These are phyloP conservation scores for Tubulanus polymorphus DNA, from an alignment of 2,888 invertebrate species.

Conservation along the genomic window DNA sequence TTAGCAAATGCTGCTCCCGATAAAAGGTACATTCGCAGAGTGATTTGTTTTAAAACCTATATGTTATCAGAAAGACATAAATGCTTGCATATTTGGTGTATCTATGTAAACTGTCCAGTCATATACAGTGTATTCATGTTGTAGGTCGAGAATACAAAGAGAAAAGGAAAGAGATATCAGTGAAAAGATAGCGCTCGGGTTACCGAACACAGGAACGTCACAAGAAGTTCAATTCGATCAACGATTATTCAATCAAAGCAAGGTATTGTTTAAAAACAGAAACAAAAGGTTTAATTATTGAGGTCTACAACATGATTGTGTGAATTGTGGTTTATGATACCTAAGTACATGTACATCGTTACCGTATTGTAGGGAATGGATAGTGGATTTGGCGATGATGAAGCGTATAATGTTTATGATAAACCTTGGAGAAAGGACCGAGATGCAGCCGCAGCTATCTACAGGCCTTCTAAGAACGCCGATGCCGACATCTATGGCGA, in stretches of 20 bases:
- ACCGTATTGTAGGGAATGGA: slow-evolving; percentile 67
- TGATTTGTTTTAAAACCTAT: background rate
- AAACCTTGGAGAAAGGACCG: slow-evolving; percentile 94
- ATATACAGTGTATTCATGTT: slow-evolving; percentile 16
- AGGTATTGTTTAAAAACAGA: slow-evolving; percentile 43
- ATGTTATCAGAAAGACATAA: background rate
- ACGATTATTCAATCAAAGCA: slow-evolving; percentile 83
- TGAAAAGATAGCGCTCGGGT: slow-evolving; percentile 94
- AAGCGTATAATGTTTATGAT: slow-evolving; percentile 96
- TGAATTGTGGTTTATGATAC: too few species aligned
- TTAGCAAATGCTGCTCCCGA: slow-evolving; percentile 90
- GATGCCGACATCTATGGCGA: slow-evolving; percentile 88
- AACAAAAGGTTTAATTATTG: too few species aligned
- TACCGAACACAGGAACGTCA: slow-evolving; percentile 69
- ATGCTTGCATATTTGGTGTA: background rate
- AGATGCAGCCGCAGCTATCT: slow-evolving; percentile 78
- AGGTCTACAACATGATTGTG: too few species aligned
- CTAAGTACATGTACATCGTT: too few species aligned
- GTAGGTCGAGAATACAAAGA: slow-evolving; percentile 66
- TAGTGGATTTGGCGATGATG: slow-evolving; percentile 93
- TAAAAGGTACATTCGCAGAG: slow-evolving; percentile 57
- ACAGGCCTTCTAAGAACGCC: slow-evolving; percentile 63
- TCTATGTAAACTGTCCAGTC: background rate
- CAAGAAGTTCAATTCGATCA: slow-evolving; percentile 82
- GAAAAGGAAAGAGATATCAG: slow-evolving; percentile 89